Evolutionary conservation across 1,140 invertebrate genomes (phyloP).

Genomic region (Drosophila sucinea): DNA sequence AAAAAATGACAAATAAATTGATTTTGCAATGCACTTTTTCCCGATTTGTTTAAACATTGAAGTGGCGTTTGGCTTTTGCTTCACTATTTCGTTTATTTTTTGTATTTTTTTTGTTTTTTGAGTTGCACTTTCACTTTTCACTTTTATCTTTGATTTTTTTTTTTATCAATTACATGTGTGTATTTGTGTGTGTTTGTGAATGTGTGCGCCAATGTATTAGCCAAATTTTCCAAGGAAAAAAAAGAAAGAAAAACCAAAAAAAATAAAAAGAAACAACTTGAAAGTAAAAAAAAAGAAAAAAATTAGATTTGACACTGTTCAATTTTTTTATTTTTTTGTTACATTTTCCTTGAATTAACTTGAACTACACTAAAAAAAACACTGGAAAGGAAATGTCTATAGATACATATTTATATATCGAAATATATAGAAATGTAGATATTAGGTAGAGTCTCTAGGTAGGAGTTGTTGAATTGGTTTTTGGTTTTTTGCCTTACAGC

Average conservation of each 20-base stretch:
- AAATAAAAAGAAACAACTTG: not conserved
- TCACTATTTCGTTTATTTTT: slow-evolving; percentile 34
- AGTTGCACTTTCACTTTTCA: slow-evolving; percentile 80
- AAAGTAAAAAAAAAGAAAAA: not conserved
- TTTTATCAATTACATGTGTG: slow-evolving; percentile 51
- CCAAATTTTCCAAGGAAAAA: not conserved
- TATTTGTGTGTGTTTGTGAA: slow-evolving; percentile 3
- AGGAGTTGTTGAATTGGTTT: not conserved
- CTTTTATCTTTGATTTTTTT: slow-evolving; percentile 53
- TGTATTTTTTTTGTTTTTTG: slow-evolving; percentile 11
- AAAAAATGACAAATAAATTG: slow-evolving; percentile 22
- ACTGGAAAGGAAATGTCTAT: not conserved
- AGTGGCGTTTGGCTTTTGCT: slow-evolving; percentile 29
- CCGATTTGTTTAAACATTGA: slow-evolving; percentile 20
- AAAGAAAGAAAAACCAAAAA: slow-evolving; percentile 25
- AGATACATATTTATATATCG: not conserved
- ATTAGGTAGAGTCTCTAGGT: not conserved
- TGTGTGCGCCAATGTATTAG: not conserved
- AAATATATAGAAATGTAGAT: slow-evolving; percentile 1
- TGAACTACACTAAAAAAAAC: not conserved
- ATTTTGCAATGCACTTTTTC: slow-evolving; percentile 22
- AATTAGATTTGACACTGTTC: not conserved
- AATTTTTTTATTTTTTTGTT: not conserved
- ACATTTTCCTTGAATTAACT: not conserved
- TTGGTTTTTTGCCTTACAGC: slow-evolving; percentile 55